A percentile compares a stretch with the other conserved stretches of the same genome.
Evolutionary conservation across 2,888 invertebrate species (phyloP).

Genomic region (Heliconius cydno): DNA sequence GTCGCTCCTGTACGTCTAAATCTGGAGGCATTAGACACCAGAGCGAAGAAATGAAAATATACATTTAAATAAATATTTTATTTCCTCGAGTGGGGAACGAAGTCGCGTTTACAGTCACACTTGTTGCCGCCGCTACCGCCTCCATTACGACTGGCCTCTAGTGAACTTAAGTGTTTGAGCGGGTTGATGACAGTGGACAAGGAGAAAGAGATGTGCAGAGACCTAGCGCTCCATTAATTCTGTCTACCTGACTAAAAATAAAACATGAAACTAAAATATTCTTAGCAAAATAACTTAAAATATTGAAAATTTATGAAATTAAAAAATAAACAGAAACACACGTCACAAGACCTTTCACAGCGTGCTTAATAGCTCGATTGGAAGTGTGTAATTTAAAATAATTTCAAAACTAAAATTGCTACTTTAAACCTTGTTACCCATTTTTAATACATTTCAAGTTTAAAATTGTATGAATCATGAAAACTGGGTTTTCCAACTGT

Average conservation of each 20-base stretch:
- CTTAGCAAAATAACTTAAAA: no score
- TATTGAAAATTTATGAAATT: neutral
- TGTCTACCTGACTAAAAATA: neutral
- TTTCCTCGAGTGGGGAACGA: no score
- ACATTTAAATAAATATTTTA: no score
- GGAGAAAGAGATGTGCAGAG: no score
- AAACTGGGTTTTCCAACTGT: neutral
- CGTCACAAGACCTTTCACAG: neutral
- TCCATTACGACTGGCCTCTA: no score
- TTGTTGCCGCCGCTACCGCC: no score
- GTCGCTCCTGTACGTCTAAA: no score
- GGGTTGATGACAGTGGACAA: no score
- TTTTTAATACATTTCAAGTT: neutral
- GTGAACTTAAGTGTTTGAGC: no score
- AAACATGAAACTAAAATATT: neutral
- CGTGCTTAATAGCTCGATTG: neutral
- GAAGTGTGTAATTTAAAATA: constrained; percentile 18
- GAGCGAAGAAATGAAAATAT: no score
- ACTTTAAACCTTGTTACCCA: constrained; percentile 10
- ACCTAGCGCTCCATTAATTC: neutral
- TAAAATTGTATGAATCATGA: constrained; percentile 16
- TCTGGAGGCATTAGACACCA: no score
- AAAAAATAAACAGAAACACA: neutral
- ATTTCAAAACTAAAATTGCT: constrained; percentile 14
- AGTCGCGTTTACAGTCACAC: no score